Conservation (phyloP, 2,113 vertebrate genomes). For the Cacatua alba region DNA sequence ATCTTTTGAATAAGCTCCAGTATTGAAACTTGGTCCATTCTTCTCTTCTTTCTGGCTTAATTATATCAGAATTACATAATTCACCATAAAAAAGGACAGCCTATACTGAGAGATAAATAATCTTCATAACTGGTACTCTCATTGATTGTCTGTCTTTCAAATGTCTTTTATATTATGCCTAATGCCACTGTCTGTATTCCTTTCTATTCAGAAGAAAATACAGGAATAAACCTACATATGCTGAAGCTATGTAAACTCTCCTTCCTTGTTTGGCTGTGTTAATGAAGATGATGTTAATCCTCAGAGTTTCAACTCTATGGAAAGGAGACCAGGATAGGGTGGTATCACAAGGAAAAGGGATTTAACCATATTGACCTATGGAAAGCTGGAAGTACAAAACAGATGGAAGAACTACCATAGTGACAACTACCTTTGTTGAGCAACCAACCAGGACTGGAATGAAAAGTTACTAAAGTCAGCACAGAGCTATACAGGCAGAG, state of each 20-base stretch:
- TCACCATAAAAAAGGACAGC: not conserved
- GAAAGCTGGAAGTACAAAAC: not conserved
- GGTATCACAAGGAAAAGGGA: not conserved
- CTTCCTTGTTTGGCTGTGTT: not conserved
- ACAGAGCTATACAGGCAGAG: not conserved
- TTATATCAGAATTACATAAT: not conserved
- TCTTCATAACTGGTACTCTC: not conserved
- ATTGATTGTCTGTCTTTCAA: not conserved
- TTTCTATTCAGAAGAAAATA: not conserved
- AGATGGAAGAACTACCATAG: not conserved
- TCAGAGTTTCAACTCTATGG: not conserved
- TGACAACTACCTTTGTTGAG: not conserved
- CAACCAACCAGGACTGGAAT: not conserved
- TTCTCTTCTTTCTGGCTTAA: not conserved
- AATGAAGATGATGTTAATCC: not conserved
- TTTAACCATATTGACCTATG: not conserved
- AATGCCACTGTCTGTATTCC: not conserved
- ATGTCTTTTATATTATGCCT: not conserved
- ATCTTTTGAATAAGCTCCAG: not conserved
- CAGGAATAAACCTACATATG: not conserved
- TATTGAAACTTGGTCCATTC: not conserved
- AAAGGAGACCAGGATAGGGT: not conserved
- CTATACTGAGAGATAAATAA: not conserved
- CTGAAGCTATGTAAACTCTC: not conserved
- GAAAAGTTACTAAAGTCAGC: not conserved